Percentiles rank a stretch among this genome's conserved stretches.
These are phyloP conservation scores for Sphaerophoria taeniata DNA, from an alignment of 2,888 invertebrate species.

Conservation along the genomic window DNA sequence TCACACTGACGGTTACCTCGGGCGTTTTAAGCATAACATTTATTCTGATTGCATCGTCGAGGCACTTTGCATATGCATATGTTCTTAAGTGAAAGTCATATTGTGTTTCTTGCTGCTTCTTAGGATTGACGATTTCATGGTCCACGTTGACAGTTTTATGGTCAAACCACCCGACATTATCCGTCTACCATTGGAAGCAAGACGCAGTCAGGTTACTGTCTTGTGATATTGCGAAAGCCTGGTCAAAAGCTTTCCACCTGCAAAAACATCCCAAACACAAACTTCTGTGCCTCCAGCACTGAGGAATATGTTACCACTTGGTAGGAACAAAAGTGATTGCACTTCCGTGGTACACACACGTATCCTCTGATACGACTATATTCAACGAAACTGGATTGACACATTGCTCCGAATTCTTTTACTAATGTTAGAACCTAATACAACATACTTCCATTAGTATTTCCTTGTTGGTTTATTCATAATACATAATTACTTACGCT, in stretches of 20 bases:
- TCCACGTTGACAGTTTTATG: conserved; percentile 82
- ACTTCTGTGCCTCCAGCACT: conserved; percentile 96
- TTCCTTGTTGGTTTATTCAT: background rate
- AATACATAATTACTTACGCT: conserved; percentile 87
- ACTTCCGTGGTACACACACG: conserved; percentile 92
- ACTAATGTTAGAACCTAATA: conserved; percentile 91
- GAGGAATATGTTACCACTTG: conserved; percentile 94
- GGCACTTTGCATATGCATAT: conserved; percentile 92
- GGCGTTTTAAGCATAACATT: conserved; percentile 87
- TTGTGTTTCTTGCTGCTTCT: conserved; percentile 76
- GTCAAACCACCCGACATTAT: conserved; percentile 92
- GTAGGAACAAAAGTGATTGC: conserved; percentile 94
- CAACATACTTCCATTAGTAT: background rate
- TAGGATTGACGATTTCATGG: conserved; percentile 83
- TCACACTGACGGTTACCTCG: conserved; percentile 90
- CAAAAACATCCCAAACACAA: conserved; percentile 96
- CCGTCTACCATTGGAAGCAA: conserved; percentile 92
- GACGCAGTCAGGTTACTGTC: conserved; percentile 93
- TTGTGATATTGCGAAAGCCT: conserved; percentile 97
- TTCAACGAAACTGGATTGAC: conserved; percentile 90
- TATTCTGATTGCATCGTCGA: conserved; percentile 87
- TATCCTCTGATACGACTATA: conserved; percentile 93
- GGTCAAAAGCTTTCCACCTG: conserved; percentile 93
- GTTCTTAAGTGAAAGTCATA: conserved; percentile 90
- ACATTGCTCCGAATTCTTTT: conserved; percentile 95